phyloP scores from a whole-genome alignment of 37 sponge, comb jelly and placozoan species.

The Beroe forskalii region DNA sequence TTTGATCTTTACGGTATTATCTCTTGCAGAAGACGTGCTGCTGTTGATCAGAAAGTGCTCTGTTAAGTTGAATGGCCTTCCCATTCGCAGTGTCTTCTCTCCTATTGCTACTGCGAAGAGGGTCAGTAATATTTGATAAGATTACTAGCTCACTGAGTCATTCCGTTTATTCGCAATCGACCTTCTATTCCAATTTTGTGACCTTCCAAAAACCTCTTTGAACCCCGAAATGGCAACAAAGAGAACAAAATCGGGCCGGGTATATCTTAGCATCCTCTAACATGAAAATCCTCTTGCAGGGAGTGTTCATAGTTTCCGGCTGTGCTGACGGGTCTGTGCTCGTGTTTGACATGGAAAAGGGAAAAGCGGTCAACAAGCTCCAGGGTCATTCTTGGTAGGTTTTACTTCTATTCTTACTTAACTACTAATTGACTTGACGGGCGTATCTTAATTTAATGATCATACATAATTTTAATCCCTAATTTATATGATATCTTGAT shows the following conservation, averaged over 20 bases:
- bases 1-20: too few species aligned
- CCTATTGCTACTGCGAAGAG: constrained; percentile 21
- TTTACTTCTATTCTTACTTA: too few species aligned
- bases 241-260: too few species aligned
- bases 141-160: too few species aligned
- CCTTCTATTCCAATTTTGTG: too few species aligned
- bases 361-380: constrained; percentile 48
- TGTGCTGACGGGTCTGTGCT: constrained; percentile 48
- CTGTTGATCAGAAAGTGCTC: constrained; percentile 18
- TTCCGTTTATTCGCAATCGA: too few species aligned
- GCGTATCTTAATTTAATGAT: too few species aligned
- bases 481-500: too few species aligned
- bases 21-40: constrained; percentile 16
- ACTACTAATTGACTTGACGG: too few species aligned
- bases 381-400: constrained; percentile 50
- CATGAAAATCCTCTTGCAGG: not conserved
- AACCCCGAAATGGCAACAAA: not conserved
- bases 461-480: too few species aligned
- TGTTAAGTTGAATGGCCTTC: not conserved
- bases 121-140: constrained; percentile 1
- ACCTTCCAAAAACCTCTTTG: too few species aligned
- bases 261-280: too few species aligned
- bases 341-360: constrained; percentile 51
- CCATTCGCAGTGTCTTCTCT: constrained; percentile 24
- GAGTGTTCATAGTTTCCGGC: constrained; percentile 14